Evolutionary conservation across 2,113 vertebrate species (phyloP), one percentile per base, ranked within the genome.

Genomic region (Mesoclemmys tuberculata): DNA sequence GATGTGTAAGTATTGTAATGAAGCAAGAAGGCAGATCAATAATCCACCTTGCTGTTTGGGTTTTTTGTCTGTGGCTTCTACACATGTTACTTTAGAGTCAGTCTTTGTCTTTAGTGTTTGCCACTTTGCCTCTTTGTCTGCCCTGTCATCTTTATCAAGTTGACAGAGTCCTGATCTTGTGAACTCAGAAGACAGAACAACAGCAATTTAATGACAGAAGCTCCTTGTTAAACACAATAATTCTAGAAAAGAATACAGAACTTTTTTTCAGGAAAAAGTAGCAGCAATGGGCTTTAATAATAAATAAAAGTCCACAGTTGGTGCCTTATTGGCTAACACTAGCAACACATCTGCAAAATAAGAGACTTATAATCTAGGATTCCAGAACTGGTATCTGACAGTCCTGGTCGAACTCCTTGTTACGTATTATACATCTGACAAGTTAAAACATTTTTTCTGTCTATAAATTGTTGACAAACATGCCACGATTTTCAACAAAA

Each of bases 51-150:
- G 27, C 13, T 5, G 4, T 5, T 49, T 58, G 4, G 22, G 29
- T 61, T 79, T 88, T 90, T 93, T 90, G 38, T 75, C 48, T 87
- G 1, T 90, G 22, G 35, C 7, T 31, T 41, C 1, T 83, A 3
- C 3, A 38, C n/a, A 22, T 38, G 6, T 29, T 9, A 9, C 75
- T 86, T 80, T 48, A 71, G 24, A 78, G 16, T 35, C 10, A 54
- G 2, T 2, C 21, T 1, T 41, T 74, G 8, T 89, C 64, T 74
- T 41, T 64, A 8, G 41, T 35, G 10, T 54, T 90, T 89, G 55
- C 13, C 54, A 21, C 12, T 8, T 87, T 87, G 4, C 4, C 1
- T 1, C 5, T 82, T 77, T 74, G 5, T 0, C 1, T 1, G 2
- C 1, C 64, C 13, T 68, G 22, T 77, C 74, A 77, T 77, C 24